Conservation (phyloP, 2,888 invertebrate species). For the Drosophila yooni region DNA sequence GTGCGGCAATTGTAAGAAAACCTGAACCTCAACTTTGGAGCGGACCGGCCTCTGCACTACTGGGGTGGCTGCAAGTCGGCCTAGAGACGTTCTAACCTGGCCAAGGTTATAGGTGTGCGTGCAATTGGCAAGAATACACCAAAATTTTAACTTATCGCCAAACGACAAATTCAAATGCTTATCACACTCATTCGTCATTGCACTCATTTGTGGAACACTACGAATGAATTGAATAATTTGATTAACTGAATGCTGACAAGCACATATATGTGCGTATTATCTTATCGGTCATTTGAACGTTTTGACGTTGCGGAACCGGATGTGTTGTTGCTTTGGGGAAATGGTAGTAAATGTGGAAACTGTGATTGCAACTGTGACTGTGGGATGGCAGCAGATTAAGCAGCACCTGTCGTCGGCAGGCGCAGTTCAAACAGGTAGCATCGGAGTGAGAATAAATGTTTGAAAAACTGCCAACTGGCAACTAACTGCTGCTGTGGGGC, state of each 20-base stretch:
- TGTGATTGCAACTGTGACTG: not conserved
- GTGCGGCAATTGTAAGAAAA: constrained; percentile 75
- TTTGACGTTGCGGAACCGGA: constrained; percentile 11
- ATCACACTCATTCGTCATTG: not conserved
- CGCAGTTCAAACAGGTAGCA: constrained; percentile 44
- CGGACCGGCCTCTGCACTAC: not conserved
- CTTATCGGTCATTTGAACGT: constrained; percentile 4
- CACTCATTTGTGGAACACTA: not conserved
- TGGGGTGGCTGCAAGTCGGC: constrained; percentile 1
- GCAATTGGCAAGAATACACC: not conserved
- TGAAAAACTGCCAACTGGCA: constrained; percentile 14
- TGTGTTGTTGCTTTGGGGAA: constrained; percentile 2
- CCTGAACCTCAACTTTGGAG: constrained; percentile 40
- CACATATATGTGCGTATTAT: not conserved
- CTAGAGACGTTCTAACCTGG: constrained; percentile 1
- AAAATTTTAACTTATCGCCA: not conserved
- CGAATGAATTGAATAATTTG: not conserved
- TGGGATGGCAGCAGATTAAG: constrained; percentile 1
- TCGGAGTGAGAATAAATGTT: constrained; percentile 23
- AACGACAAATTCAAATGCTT: not conserved
- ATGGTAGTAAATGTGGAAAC: constrained; percentile 24
- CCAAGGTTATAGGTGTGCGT: constrained; percentile 7
- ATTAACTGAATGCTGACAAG: not conserved
- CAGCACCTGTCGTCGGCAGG: constrained; percentile 46
- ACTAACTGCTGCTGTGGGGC: not conserved